Evolutionary conservation across 2,888 invertebrate genomes (phyloP).

Genomic region (Lymantria monacha): DNA sequence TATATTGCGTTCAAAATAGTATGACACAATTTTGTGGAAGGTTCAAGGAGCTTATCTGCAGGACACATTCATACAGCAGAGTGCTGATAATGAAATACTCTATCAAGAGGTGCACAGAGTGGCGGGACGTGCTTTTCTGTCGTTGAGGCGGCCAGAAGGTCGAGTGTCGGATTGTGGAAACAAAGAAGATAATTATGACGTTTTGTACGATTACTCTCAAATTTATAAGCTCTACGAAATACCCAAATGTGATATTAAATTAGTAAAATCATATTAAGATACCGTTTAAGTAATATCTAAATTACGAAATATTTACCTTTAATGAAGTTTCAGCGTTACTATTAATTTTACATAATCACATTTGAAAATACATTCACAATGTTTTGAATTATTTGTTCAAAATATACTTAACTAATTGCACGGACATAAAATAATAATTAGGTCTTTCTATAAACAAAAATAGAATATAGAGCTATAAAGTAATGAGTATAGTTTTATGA

Average conservation of each 20-base stretch:
- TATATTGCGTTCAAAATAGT: slow-evolving; percentile 17
- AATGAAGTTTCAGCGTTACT: no score
- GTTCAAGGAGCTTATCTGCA: slow-evolving; percentile 44
- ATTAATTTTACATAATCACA: no score
- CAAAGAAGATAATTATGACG: slow-evolving; percentile 22
- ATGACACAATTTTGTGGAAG: slow-evolving; percentile 25
- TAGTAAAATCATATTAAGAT: not conserved
- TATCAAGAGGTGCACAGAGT: slow-evolving; percentile 62
- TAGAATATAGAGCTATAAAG: no score
- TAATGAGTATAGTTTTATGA: no score
- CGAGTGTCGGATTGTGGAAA: slow-evolving; percentile 33
- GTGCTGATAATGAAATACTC: slow-evolving; percentile 73
- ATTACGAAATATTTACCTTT: no score
- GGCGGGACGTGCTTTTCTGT: slow-evolving; percentile 53
- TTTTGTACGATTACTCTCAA: slow-evolving; percentile 13
- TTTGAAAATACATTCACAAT: no score
- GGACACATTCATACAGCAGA: slow-evolving; percentile 55
- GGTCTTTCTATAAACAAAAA: no score
- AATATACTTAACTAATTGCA: no score
- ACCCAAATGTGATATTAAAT: slow-evolving; percentile 2
- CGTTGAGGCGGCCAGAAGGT: slow-evolving; percentile 34
- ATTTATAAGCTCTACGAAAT: slow-evolving; percentile 9
- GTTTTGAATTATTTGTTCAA: no score
- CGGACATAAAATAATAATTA: no score
- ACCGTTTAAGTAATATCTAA: not conserved